These are phyloP conservation scores for Nemotelus pantherinus DNA, from an alignment of 2,888 invertebrate genomes.

Conservation along the genomic window DNA sequence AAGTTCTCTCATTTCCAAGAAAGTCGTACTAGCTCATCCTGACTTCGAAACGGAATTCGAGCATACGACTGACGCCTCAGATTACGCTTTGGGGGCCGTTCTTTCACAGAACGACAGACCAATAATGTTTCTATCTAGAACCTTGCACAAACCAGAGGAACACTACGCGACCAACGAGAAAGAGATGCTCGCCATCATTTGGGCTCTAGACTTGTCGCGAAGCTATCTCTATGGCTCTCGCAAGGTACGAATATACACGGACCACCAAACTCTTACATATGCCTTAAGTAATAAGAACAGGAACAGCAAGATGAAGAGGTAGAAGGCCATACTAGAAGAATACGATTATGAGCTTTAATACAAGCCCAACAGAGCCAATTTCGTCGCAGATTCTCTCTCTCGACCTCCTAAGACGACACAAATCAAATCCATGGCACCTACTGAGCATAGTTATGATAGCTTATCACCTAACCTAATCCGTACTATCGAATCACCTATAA, in stretches of 20 bases:
- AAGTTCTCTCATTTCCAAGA: not conserved
- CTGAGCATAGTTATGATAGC: constrained; percentile 9
- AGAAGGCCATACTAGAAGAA: constrained; percentile 50
- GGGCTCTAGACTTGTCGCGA: not conserved
- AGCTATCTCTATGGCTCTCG: constrained; percentile 6
- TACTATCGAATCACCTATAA: not conserved
- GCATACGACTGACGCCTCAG: constrained; percentile 18
- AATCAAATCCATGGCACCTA: not conserved
- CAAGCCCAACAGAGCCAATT: constrained; percentile 45
- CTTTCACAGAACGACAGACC: constrained; percentile 10
- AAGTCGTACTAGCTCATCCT: not conserved
- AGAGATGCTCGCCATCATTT: constrained; percentile 37
- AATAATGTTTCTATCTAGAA: not conserved
- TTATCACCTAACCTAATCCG: not conserved
- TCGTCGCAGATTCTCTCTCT: constrained; percentile 46
- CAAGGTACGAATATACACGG: constrained; percentile 14
- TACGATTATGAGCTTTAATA: constrained; percentile 32
- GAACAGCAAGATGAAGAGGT: constrained; percentile 50
- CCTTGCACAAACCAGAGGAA: constrained; percentile 21
- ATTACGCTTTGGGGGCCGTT: constrained; percentile 13
- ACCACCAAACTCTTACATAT: constrained; percentile 47
- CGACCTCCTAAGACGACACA: constrained; percentile 25
- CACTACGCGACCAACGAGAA: constrained; percentile 33
- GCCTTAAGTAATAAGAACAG: constrained; percentile 51
- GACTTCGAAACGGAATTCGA: not conserved